phyloP scores from a whole-genome alignment of 1,140 invertebrate genomes.

The Zaprionus inermis region DNA sequence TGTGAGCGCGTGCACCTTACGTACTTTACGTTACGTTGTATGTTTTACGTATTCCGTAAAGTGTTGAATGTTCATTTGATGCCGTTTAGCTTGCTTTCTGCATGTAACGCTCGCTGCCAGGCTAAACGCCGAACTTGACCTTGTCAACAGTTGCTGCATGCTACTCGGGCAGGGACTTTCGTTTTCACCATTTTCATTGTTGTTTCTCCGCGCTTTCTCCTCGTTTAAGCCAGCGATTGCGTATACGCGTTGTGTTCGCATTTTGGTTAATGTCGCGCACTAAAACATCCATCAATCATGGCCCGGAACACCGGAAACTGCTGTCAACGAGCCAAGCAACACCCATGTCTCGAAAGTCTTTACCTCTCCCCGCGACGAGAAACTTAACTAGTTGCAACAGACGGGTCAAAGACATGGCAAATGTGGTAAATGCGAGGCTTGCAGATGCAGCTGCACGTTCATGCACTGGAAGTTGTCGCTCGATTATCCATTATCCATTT shows the following conservation, averaged over 20 bases:
- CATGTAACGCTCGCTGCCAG: conserved; percentile 11
- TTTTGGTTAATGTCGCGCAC: conserved; percentile 17
- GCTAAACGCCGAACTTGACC: conserved; percentile 69
- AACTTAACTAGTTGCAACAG: conserved; percentile 35
- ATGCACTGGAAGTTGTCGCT: conserved; percentile 43
- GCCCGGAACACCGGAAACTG: conserved; percentile 42
- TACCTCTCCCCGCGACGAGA: conserved; percentile 12
- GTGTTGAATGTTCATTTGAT: conserved; percentile 37
- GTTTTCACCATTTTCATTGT: not conserved
- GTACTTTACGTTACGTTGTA: not conserved
- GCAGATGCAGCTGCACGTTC: conserved; percentile 33
- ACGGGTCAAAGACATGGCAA: conserved; percentile 16
- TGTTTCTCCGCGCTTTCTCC: not conserved
- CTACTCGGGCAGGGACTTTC: conserved; percentile 10
- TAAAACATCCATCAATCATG: conserved; percentile 63
- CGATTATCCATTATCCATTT: conserved; percentile 30
- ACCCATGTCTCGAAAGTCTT: conserved; percentile 4
- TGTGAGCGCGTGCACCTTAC: not conserved
- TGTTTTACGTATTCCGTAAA: conserved; percentile 20
- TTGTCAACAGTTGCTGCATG: conserved; percentile 72
- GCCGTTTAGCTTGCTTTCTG: conserved; percentile 1
- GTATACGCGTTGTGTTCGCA: conserved; percentile 39
- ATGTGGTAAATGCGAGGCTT: not conserved
- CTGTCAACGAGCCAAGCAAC: conserved; percentile 26
- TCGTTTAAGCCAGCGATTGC: conserved; percentile 24